These are phyloP conservation scores for Mobula birostris DNA, from an alignment of 2,113 vertebrate species.

Conservation along the genomic window DNA sequence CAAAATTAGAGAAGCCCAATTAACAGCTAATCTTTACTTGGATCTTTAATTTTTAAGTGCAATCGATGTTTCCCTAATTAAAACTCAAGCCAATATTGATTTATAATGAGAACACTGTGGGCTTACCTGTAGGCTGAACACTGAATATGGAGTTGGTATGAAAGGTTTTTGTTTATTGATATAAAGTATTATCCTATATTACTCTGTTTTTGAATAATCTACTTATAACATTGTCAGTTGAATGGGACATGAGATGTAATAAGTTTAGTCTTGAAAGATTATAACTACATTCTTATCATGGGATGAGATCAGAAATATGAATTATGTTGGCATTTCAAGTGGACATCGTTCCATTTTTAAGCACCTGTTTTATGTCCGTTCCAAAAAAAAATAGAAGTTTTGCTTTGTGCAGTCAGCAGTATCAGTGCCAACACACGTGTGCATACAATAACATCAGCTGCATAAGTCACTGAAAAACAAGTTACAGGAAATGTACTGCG, in stretches of 20 bases:
- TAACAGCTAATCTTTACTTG: background rate
- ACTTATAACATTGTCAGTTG: background rate
- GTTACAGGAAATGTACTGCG: background rate
- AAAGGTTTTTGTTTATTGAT: background rate
- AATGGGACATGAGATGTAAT: background rate
- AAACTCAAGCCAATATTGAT: background rate
- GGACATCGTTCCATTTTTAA: background rate
- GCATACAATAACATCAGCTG: background rate
- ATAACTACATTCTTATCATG: background rate
- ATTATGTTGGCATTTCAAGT: background rate
- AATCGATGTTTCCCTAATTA: background rate
- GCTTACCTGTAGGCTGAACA: background rate
- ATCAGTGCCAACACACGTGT: background rate
- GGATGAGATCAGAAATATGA: background rate
- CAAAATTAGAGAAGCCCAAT: background rate
- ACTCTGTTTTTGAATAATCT: background rate
- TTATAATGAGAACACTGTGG: background rate
- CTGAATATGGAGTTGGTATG: background rate
- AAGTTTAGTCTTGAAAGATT: background rate
- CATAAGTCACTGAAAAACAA: conserved; percentile 18
- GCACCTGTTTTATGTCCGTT: background rate
- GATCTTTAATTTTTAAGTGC: background rate
- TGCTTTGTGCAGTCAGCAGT: conserved; percentile 7
- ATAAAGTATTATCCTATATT: background rate
- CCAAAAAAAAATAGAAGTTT: background rate